Evolutionary conservation across 2,797 vertebrate genomes (phyloP).

Genomic region (Acridotheres tristis): DNA sequence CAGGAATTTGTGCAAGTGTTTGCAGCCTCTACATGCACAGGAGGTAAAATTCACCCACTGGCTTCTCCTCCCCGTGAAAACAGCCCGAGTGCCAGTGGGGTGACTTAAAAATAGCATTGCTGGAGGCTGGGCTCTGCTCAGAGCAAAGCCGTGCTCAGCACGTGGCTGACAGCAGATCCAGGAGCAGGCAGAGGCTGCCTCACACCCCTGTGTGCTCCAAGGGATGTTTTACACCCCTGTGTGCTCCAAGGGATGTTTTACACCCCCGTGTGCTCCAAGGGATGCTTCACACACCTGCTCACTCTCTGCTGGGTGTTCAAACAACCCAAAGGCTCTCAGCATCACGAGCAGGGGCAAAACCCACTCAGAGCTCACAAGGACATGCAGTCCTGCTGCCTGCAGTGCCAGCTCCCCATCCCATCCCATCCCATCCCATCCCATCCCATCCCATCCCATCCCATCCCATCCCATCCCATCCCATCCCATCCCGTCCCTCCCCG

Average conservation of each 20-base stretch:
- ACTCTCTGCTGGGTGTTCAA: fast-evolving
- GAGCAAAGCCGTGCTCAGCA: background rate
- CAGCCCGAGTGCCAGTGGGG: background rate
- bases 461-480: background rate
- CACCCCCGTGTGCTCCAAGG: background rate
- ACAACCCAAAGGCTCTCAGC: background rate
- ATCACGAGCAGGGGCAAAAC: background rate
- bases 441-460: background rate
- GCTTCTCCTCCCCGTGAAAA: background rate
- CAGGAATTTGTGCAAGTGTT: background rate
- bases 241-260: background rate
- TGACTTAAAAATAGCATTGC: background rate
- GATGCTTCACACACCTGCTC: background rate
- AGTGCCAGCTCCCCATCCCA: background rate
- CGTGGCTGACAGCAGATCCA: fast-evolving
- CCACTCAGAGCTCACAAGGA: fast-evolving
- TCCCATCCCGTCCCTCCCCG: background rate
- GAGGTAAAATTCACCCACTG: background rate
- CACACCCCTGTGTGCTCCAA: background rate
- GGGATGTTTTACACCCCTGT: background rate
- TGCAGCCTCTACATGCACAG: background rate
- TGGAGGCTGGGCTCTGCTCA: background rate
- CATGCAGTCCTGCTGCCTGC: fast-evolving
- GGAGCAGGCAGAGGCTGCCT: background rate
- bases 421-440: background rate